Percentiles rank a stretch among this genome's conserved stretches.
Evolutionary conservation across 2,113 vertebrate species (phyloP).

Genomic region (Podilymbus podiceps): DNA sequence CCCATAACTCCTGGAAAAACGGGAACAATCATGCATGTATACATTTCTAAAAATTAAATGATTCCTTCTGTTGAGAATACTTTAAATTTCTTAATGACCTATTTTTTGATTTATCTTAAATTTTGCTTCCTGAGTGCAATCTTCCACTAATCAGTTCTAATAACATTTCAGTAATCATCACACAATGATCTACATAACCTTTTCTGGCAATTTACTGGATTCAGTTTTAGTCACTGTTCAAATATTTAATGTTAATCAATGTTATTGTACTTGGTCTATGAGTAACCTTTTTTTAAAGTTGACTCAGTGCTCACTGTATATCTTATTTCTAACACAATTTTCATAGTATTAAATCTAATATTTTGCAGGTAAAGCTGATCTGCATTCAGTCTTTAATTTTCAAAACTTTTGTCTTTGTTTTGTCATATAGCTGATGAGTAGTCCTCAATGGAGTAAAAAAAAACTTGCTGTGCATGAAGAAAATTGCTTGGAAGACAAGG

Average conservation of each 20-base stretch:
- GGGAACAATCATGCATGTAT: background rate
- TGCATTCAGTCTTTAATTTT: background rate
- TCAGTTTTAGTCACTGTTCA: background rate
- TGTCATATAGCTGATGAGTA: background rate
- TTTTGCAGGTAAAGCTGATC: background rate
- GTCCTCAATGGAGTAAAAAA: background rate
- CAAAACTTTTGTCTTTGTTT: background rate
- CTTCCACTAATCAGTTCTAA: background rate
- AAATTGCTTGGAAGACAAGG: background rate
- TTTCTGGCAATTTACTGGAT: background rate
- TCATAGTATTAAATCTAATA: background rate
- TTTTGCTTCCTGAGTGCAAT: background rate
- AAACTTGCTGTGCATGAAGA: background rate
- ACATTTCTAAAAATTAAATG: background rate
- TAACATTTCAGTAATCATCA: background rate
- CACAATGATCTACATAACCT: background rate
- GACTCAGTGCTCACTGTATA: background rate
- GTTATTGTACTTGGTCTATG: background rate
- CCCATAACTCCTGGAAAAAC: background rate
- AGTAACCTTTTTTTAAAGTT: background rate
- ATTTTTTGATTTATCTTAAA: background rate
- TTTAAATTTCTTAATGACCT: background rate
- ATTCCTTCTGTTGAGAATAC: background rate
- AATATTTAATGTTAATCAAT: constrained; percentile 22
- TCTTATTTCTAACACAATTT: background rate